A percentile compares a stretch with the other conserved stretches of the same genome.
Evolutionary conservation across 1,140 invertebrate species (phyloP).

Genomic region (Leptinotarsa texana): DNA sequence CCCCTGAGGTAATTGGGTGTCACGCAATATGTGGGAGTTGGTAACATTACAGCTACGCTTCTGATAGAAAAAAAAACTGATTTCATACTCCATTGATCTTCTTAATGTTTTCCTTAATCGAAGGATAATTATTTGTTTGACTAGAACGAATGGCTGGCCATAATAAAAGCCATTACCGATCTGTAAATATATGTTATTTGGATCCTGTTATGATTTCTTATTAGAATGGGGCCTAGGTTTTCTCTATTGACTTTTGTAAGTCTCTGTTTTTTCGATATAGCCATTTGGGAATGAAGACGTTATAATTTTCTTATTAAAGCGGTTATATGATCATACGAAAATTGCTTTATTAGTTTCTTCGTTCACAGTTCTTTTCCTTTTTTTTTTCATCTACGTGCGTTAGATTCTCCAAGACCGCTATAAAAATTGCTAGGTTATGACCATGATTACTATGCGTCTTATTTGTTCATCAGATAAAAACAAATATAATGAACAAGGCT

Average conservation of each 20-base stretch:
- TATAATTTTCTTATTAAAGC: neutral
- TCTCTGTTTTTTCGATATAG: neutral
- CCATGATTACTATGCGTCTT: too few relatives aligned
- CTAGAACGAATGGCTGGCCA: constrained; percentile 6
- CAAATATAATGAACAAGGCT: too few relatives aligned
- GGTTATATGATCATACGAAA: too few relatives aligned
- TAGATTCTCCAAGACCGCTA: too few relatives aligned
- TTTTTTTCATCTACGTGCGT: too few relatives aligned
- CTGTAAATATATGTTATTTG: constrained; percentile 11
- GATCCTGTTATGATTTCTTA: neutral
- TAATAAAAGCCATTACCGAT: neutral
- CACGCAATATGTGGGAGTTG: constrained; percentile 18
- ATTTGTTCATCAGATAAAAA: too few relatives aligned
- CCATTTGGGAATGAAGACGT: neutral
- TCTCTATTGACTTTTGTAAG: too few relatives aligned
- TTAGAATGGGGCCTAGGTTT: neutral
- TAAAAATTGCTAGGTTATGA: too few relatives aligned
- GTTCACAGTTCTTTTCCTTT: too few relatives aligned
- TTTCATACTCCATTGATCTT: constrained; percentile 16
- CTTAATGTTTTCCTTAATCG: constrained; percentile 17
- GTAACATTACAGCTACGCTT: constrained; percentile 10
- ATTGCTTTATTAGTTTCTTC: too few relatives aligned
- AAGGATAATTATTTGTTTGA: constrained; percentile 13
- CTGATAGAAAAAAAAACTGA: constrained; percentile 7
- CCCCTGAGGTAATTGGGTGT: constrained; percentile 17